These are phyloP conservation scores for Perodicticus potto DNA, from an alignment of 2,797 vertebrate genomes.

Conservation along the genomic window DNA sequence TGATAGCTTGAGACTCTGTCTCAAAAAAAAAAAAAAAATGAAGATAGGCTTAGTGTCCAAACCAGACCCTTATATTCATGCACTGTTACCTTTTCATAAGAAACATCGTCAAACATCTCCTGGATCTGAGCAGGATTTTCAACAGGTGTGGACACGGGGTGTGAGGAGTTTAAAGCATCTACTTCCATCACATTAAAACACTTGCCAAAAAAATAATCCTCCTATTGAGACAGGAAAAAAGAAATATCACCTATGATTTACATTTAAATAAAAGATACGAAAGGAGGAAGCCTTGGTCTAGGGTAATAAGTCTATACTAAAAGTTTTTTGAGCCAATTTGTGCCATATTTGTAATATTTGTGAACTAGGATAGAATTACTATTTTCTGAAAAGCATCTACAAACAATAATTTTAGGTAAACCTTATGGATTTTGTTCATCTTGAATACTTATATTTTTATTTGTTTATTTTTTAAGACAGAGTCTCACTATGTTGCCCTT, in stretches of 20 bases:
- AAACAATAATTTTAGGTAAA: conserved; percentile 28
- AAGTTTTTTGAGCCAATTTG: background rate
- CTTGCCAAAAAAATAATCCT: conserved; percentile 93
- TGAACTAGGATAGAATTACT: conserved; percentile 41
- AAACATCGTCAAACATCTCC: conserved; percentile 97
- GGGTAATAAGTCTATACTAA: background rate
- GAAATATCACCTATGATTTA: background rate
- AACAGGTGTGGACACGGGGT: conserved; percentile 93
- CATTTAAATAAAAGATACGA: background rate
- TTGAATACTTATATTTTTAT: conserved; percentile 55
- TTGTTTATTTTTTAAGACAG: too few relatives aligned
- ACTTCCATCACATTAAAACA: conserved; percentile 95
- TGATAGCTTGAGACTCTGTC: too few relatives aligned
- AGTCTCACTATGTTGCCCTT: too few relatives aligned
- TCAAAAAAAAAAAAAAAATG: too few relatives aligned
- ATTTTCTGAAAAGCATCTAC: conserved; percentile 20
- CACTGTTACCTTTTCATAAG: conserved; percentile 94
- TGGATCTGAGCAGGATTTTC: conserved; percentile 94
- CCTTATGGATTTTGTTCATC: background rate
- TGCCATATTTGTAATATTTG: conserved; percentile 30
- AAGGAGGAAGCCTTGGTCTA: background rate
- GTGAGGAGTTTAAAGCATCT: conserved; percentile 94
- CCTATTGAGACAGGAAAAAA: conserved; percentile 84
- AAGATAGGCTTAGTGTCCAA: background rate
- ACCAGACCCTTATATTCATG: background rate